Evolutionary conservation across 2,797 vertebrate genomes (phyloP).

Genomic region (Enoplosus armatus): DNA sequence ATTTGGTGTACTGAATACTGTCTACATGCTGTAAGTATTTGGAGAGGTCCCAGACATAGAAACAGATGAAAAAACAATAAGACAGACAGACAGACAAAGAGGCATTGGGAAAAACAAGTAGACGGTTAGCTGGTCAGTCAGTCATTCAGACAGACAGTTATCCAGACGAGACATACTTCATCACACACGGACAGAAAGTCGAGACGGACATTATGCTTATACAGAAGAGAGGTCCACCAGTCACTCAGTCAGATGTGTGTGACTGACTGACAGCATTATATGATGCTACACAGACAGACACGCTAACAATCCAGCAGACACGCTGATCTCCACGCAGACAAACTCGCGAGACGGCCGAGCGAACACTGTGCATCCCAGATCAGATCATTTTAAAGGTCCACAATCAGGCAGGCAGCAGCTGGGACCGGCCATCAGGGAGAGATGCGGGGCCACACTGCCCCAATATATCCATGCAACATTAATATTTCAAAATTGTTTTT

Average conservation of each 20-base stretch:
- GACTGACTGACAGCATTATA: slow-evolving; percentile 46
- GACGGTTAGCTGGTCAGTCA: slow-evolving; percentile 38
- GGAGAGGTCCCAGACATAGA: slow-evolving; percentile 15
- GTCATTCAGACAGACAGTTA: slow-evolving; percentile 42
- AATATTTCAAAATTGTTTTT: slow-evolving; percentile 79
- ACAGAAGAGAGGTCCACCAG: slow-evolving; percentile 24
- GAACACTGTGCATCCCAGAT: slow-evolving; percentile 55
- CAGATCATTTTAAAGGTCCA: slow-evolving; percentile 65
- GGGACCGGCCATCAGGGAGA: slow-evolving; percentile 71
- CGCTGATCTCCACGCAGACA: slow-evolving; percentile 38
- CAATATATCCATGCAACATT: slow-evolving; percentile 77
- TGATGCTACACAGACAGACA: slow-evolving; percentile 22
- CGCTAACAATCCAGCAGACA: slow-evolving; percentile 29
- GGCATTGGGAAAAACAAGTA: slow-evolving; percentile 12
- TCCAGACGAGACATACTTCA: slow-evolving; percentile 29
- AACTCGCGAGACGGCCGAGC: slow-evolving; percentile 23
- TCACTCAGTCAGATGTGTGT: slow-evolving; percentile 38
- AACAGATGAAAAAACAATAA: slow-evolving; percentile 18
- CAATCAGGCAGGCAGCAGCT: slow-evolving; percentile 69
- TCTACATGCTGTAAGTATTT: slow-evolving; percentile 23
- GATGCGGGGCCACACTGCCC: slow-evolving; percentile 66
- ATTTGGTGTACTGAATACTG: slow-evolving; percentile 4
- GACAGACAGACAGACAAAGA: slow-evolving; percentile 24
- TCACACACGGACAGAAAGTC: slow-evolving; percentile 43
- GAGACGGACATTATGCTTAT: slow-evolving; percentile 43